phyloP scores from a whole-genome alignment of 1,140 invertebrate species.

The Centruroides vittatus region DNA sequence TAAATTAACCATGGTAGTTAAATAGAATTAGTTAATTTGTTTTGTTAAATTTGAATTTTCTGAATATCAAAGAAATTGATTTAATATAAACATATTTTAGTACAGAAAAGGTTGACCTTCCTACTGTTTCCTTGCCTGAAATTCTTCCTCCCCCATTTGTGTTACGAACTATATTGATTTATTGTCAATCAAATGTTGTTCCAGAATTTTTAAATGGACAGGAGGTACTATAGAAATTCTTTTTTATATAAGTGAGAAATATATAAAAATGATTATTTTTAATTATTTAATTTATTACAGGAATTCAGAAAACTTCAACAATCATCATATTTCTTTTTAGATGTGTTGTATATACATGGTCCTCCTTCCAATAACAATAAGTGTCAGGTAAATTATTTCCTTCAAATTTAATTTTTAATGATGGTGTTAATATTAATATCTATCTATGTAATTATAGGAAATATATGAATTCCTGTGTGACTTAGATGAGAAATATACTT shows the following conservation, averaged over 20 bases:
- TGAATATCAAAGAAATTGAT: too few relatives aligned
- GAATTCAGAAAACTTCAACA: constrained; percentile 36
- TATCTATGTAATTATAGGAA: constrained; percentile 35
- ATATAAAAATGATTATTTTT: too few relatives aligned
- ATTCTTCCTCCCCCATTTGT: constrained; percentile 39
- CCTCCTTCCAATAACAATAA: constrained; percentile 33
- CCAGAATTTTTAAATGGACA: not conserved
- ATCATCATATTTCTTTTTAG: constrained; percentile 48
- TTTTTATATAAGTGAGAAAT: too few relatives aligned
- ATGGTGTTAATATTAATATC: not conserved
- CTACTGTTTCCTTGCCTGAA: constrained; percentile 31
- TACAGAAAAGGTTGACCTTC: constrained; percentile 28
- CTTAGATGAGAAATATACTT: constrained; percentile 48
- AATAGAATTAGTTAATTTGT: too few relatives aligned
- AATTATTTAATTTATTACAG: constrained; percentile 12
- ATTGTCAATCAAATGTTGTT: constrained; percentile 37
- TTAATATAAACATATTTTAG: constrained; percentile 15
- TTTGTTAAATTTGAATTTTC: too few relatives aligned
- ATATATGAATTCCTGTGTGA: constrained; percentile 49
- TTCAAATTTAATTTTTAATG: not conserved
- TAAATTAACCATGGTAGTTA: too few relatives aligned
- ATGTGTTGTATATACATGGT: constrained; percentile 54
- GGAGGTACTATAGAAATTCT: not conserved
- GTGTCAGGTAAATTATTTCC: constrained; percentile 26
- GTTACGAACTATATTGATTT: constrained; percentile 45